Evolutionary conservation across 2,113 vertebrate species (phyloP), one percentile per base, ranked within the genome.

Genomic region (Mastomys natalensis): DNA sequence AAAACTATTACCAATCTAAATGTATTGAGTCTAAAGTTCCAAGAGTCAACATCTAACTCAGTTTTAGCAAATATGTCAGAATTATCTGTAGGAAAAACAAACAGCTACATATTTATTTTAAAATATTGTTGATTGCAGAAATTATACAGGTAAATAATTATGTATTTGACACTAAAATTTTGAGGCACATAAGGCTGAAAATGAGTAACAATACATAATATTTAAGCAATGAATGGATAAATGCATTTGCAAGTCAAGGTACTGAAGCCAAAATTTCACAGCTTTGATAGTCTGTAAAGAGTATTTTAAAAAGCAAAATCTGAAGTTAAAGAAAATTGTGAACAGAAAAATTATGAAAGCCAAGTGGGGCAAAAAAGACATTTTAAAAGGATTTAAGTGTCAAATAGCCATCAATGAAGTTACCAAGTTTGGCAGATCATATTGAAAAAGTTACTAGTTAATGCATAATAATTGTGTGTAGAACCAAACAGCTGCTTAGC

Each of bases 401-500:
- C 55, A 78, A 77, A 64, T 1, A 73, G 3, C 24, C 3, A n/a
- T 43, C 45, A 78, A 6, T 53, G 16, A 87, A 90, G 60, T 13
- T 48, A 48, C 22, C 15, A 45, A 90, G 72, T 87, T 43, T 66
- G 78, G 16, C 43, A 82, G 21, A 82, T 3, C 19, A 55, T 10
- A n/a, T 10, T 66, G 0, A 2, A 17, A 3, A 21, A 7, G 4
- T 12, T 7, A 7, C 2, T 58, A 2, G 5, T 62, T 78, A 78
- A 80, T 62, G 19, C n/a, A 40, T 37, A 85, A 37, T 2, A 48
- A 17, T 2, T 90, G 9, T 76, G 8, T n/a, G 24, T 24, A 6
- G 34, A n/a, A 68, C 37, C 1, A 74, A 72, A 43, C 11, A 68
- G 45, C 26, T 55, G 51, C 87, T 81, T 89, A 77, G 40, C 9